These are phyloP conservation scores for Eupithecia pulchellata DNA, from an alignment of 2,888 invertebrate species.

Conservation along the genomic window DNA sequence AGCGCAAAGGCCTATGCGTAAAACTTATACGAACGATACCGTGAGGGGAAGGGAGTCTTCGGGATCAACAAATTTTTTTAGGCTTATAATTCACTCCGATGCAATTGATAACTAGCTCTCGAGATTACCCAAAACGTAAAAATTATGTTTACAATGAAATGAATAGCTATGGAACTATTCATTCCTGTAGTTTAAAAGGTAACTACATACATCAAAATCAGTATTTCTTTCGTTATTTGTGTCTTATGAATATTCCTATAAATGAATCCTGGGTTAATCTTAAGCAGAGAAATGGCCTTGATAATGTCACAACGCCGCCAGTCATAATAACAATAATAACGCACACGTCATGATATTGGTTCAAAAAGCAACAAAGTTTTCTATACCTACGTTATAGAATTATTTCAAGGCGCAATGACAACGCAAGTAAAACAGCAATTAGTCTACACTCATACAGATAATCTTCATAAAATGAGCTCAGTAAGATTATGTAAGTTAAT, in stretches of 20 bases:
- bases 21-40: not conserved
- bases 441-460: conserved; percentile 17
- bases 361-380: not conserved
- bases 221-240: not conserved
- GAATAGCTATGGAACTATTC: not conserved
- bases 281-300: not conserved
- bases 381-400: not conserved
- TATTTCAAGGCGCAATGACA: conserved; percentile 11
- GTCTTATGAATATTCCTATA: not conserved
- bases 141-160: too few relatives aligned
- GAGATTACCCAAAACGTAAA: not conserved
- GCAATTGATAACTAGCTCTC: not conserved
- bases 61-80: not conserved
- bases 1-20: not conserved
- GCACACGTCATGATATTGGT: not conserved
- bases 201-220: not conserved
- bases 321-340: not conserved
- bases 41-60: not conserved
- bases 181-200: not conserved
- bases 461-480: conserved; percentile 28
- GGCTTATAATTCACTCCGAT: not conserved
- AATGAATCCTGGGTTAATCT: not conserved
- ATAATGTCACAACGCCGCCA: not conserved
- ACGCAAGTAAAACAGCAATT: conserved; percentile 5
- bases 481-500: conserved; percentile 19